Base-by-base conservation (phyloP, 1,140 invertebrate species). In the Cryptotermes secundus region DNA sequence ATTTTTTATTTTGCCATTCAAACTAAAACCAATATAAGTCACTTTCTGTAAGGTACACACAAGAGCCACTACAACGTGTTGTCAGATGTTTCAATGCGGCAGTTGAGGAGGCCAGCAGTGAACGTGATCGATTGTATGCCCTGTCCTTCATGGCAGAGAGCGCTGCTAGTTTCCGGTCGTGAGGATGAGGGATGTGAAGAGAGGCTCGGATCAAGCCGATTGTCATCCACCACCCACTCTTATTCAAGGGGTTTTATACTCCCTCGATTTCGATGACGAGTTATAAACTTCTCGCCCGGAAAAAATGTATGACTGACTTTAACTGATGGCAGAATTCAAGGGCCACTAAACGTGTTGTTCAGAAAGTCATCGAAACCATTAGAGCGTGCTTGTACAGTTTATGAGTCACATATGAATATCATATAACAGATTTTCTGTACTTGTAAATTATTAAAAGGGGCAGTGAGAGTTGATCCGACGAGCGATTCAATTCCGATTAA, bases 91-190 rank as follows among this genome's bases (percentile, higher is more conserved):
- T 14, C 16, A n/a, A 72, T 72, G 26, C 59, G 59, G n/a, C 59
- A 72, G 59, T n/a, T 72, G 4, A 12, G 26, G 59, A 72, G n/a
- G 19, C 53, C 53, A 59, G 3, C 53, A 0, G 45, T 49, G 6
- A 3, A 38, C 26, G 59, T 72, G 59, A 72, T 72, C 59, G 59
- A 72, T 72, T 72, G n/a, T 72, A 31, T 14, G 59, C 14, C 26
- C 59, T 72, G 59, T 31, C 59, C 59, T 72, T 72, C 26, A 72
- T 6, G 59, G 26, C 4, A 72, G 26, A 72, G 59, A 72, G 59
- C 26, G 59, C n/a, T 72, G 59, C 59, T 72, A 72, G 59, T 72
- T 72, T 72, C n/a, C 59, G n/a, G 59, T 72, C 59, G 59, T 26
- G 59, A 31, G n/a, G 59, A 72, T 72, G 59, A 72, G 26, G 26